Evolutionary conservation across 1,140 invertebrate genomes (phyloP), one percentile per base, ranked within the genome.

Genomic region (Brachionus angularis): DNA sequence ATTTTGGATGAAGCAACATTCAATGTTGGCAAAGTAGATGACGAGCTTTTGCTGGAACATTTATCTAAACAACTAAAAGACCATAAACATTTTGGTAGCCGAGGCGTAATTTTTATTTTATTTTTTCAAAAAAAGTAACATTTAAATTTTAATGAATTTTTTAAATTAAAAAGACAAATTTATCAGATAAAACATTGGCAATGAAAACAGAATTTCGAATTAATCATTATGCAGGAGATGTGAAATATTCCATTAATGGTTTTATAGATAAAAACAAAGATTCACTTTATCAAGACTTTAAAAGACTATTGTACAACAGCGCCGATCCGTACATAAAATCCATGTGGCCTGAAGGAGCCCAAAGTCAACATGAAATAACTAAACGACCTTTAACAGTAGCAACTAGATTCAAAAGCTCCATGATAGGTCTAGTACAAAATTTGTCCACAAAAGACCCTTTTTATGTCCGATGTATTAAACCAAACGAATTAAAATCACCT

Each of bases 211-310:
- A 93, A 76, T 95, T 95, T 80, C 84, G 89, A 71, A 77, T 82
- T 23, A 87, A 86, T 25, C 93, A 96, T 77, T 96, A 96, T 80
- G 93, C 93, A 2, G 93, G 93, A n/a, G 91, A 95, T 81, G 93
- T 97, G 1, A 89, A 89, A 21, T 97, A 97, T 81, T 87, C 86
- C 73, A 88, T 95, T 34, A 85, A 86, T 34, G 91, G 91, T 12
- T 96, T 96, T 79, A 85, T 96, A 77, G 93, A 96, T 77, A 96
- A 96, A 83, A 96, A 97, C 79, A 93, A 89, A 80, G 93, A 96
- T 79, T 90, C 89, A 1, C 82, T 96, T 16, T 96, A 91, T 81
- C 93, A 96, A 84, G 93, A 96, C 81, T 91, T 96, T 75, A 96
- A 96, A 83, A 84, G 93, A 25, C 81, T 97, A 50, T 82, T 97